These are phyloP conservation scores for Caenorhabditis inopinata DNA, from an alignment of 1,140 invertebrate genomes.

Conservation along the genomic window DNA sequence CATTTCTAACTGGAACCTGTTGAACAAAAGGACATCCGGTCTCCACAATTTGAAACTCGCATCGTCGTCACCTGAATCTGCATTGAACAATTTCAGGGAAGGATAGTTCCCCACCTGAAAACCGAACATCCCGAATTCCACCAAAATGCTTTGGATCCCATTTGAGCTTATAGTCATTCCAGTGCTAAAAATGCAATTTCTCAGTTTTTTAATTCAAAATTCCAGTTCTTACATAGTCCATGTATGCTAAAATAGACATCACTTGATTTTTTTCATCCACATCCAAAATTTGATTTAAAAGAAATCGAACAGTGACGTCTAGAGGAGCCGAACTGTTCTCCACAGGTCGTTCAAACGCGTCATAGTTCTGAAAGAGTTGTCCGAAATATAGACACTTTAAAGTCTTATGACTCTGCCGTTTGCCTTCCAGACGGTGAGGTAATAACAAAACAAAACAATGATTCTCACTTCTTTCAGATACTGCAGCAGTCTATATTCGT, in stretches of 20 bases:
- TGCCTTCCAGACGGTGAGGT: too few species aligned
- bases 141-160: slow-evolving; percentile 50
- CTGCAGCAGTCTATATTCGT: slow-evolving; percentile 37
- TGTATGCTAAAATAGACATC: slow-evolving; percentile 43
- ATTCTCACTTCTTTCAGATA: slow-evolving; percentile 35
- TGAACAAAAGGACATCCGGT: slow-evolving; percentile 41
- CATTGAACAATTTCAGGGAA: background rate
- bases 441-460: background rate
- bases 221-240: slow-evolving; percentile 36
- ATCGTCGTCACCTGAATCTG: slow-evolving; percentile 24
- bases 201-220: background rate
- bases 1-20: too few species aligned
- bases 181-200: slow-evolving; percentile 13
- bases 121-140: slow-evolving; percentile 42
- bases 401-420: too few species aligned
- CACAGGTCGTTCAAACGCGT: slow-evolving; percentile 39
- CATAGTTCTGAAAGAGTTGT: slow-evolving; percentile 46
- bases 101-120: too few species aligned
- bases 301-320: slow-evolving; percentile 39
- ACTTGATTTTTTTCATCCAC: slow-evolving; percentile 48
- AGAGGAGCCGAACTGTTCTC: slow-evolving; percentile 37
- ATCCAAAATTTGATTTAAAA: slow-evolving; percentile 45
- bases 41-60: slow-evolving; percentile 38
- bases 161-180: slow-evolving; percentile 43
- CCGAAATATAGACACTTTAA: too few species aligned